Conservation (phyloP, 2,797 vertebrate genomes). For the Loriculus beryllinus region DNA sequence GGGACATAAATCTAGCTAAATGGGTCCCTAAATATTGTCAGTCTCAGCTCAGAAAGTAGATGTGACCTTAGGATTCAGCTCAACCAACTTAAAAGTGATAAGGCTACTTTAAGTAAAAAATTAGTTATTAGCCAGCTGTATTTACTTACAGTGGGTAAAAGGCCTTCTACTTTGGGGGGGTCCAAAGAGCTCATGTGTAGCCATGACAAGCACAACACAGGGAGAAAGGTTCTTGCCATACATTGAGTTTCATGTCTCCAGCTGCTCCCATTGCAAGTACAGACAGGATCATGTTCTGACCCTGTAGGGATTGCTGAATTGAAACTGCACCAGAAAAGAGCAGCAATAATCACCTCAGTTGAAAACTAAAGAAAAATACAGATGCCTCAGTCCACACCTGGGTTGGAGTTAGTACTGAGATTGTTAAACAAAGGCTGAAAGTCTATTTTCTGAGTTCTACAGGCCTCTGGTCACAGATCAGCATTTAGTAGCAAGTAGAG, state of each 20-base stretch:
- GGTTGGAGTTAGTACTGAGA: background rate
- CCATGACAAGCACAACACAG: accelerated
- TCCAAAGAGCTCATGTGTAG: background rate
- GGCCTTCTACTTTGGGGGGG: background rate
- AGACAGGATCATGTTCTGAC: background rate
- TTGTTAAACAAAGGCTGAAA: background rate
- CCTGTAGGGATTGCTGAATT: background rate
- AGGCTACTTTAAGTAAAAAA: background rate
- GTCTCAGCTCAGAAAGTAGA: background rate
- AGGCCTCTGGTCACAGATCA: background rate
- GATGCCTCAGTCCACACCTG: background rate
- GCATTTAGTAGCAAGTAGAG: background rate
- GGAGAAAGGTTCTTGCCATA: background rate
- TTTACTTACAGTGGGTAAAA: background rate
- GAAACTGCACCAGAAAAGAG: background rate
- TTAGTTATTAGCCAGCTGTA: background rate
- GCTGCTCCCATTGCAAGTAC: background rate
- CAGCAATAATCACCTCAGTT: background rate
- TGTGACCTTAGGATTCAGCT: background rate
- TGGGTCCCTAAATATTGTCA: background rate
- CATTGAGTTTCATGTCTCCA: background rate
- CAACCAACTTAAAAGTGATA: background rate
- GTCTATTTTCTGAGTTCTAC: background rate
- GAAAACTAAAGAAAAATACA: background rate
- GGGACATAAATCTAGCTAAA: background rate